Conservation (phyloP, 2,888 invertebrate species). For the Dryococelus australis region DNA sequence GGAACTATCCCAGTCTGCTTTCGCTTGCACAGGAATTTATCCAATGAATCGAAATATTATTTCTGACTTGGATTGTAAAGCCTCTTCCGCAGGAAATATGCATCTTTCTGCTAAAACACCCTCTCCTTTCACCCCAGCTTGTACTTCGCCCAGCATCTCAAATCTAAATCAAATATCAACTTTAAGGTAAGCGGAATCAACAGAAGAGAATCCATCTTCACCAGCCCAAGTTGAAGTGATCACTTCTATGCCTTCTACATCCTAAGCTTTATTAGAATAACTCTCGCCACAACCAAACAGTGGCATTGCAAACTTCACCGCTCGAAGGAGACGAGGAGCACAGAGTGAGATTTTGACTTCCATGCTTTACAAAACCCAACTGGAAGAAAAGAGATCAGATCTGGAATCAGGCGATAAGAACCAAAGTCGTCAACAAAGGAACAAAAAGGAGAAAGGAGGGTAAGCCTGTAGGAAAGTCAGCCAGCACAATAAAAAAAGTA, state of each 20-base stretch:
- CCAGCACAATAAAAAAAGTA: too few species aligned
- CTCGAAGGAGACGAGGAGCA: not conserved
- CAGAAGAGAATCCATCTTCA: not conserved
- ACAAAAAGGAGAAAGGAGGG: too few species aligned
- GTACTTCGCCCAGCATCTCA: too few species aligned
- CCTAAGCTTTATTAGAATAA: not conserved
- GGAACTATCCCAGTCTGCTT: too few species aligned
- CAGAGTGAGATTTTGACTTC: slow-evolving; percentile 10
- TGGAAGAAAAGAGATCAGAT: not conserved
- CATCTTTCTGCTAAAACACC: not conserved
- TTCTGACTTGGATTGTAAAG: not conserved
- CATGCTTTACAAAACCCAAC: not conserved
- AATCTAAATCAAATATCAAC: too few species aligned
- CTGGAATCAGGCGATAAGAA: not conserved
- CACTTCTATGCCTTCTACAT: not conserved
- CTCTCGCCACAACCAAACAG: too few species aligned
- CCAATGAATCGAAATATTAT: not conserved
- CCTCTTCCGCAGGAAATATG: not conserved
- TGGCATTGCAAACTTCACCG: too few species aligned
- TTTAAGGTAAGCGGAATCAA: not conserved
- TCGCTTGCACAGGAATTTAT: not conserved
- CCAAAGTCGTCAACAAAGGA: not conserved
- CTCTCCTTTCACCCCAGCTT: too few species aligned
- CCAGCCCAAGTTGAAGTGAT: not conserved
- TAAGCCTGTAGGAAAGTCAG: too few species aligned